Evolutionary conservation across 1,140 invertebrate genomes (phyloP), one percentile per base, ranked within the genome.

Genomic region (Temnothorax curvispinosus): DNA sequence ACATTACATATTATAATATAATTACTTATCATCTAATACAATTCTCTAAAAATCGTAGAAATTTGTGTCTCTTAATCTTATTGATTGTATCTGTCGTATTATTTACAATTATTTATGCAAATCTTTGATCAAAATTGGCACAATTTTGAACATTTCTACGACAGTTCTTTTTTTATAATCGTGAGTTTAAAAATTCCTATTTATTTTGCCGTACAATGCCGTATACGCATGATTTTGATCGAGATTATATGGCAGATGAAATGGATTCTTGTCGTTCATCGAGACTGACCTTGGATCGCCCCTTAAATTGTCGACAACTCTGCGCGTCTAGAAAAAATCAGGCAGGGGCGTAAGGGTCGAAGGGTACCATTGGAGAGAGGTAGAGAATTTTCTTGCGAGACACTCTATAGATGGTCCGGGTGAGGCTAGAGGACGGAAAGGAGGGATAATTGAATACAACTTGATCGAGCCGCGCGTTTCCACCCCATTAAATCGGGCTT

Each of bases 361-460:
- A 82, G 47, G 50, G 41, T 32, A 82, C 1, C 50, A 77, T 60
- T n/a, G 18, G n/a, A 64, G 56, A 62, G 54, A 87, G 21, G 27
- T 60, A 78, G 58, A 69, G 84, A 89, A 85, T 50, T 91, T 92
- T 90, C 78, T 86, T 91, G 81, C 87, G 81, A 87, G 87, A 92
- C 85, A 90, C 89, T 90, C 60, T 80, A 82, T 91, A 90, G 90
- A 90, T 86, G 89, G 89, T 64, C 60, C 86, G 89, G 88, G 82
- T 54, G 72, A 81, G 44, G 87, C 13, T 52, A 84, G 50, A 71
- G 69, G 85, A 92, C 58, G 84, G 64, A 87, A 89, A 92, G 93
- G 89, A 94, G 94, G 94, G 94, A 95, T 95, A 95, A 95, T 95
- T 95, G 95, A 95, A 95, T 95, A 95, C 94, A 95, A 95, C 94